Base-by-base conservation (phyloP, 2,113 vertebrate species). In the Carlito syrichta region DNA sequence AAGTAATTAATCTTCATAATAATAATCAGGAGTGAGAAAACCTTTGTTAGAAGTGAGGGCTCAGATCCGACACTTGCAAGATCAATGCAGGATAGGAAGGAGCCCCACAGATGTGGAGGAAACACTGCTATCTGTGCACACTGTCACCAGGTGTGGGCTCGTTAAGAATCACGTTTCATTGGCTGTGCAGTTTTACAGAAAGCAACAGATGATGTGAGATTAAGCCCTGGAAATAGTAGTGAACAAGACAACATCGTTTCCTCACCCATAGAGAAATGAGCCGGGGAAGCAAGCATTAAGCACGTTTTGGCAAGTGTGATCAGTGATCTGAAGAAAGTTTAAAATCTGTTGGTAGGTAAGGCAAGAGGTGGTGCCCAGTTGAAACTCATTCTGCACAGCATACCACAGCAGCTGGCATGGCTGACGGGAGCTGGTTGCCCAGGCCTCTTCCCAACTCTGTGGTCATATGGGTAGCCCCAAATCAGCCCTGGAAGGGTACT, bases 141-240 rank as follows among this genome's bases (percentile, higher is more conserved):
- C 1, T 0, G 0, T 32, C 30, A 0, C 52, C n/a, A 43, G 50
- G 23, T 16, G 0, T 50, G 35, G n/a, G 25, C 50, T 69, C 32
- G 63, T 76, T 16, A 5, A n/a, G 11, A 77, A 25, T 22, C 20
- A 48, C 19, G 14, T n/a, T 74, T 66, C 25, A 60, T 4, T 17
- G 11, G 19, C 22, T 30, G 1, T 2, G 12, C 11, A 54, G 32
- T 85, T 52, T n/a, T 69, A 86, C 16, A n/a, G 32, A 69, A 85
- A 91, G 54, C 54, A 78, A 25, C 38, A 13, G 32, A 48, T 16
- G 17, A 68, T 71, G 74, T 27, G 22, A 83, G 45, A 43, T 32
- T 52, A 84, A 77, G 11, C 30, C 60, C 77, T 22, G 40, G 7
- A 14, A 62, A 69, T 22, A 56, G 30, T 56, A 14, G 3, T n/a